Conservation (phyloP, 2,113 vertebrate genomes). For the Planiliza haematocheilus region DNA sequence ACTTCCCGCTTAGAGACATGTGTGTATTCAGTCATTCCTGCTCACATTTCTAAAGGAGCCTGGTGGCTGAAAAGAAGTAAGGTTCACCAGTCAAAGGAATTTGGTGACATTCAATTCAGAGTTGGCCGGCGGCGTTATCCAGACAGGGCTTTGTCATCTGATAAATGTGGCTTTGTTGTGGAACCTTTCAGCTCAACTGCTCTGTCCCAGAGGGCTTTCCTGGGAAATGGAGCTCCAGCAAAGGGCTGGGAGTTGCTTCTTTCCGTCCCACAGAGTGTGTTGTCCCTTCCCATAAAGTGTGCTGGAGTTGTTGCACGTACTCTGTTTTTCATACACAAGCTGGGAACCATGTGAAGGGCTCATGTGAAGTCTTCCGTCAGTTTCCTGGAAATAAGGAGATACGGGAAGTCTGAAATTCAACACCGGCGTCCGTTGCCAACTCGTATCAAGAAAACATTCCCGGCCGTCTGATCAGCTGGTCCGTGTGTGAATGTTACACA, state of each 20-base stretch:
- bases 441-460: slow-evolving; percentile 21
- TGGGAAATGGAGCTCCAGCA: slow-evolving; percentile 49
- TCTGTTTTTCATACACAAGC: slow-evolving; percentile 36
- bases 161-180: slow-evolving; percentile 60
- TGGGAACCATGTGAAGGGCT: slow-evolving; percentile 24
- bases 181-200: slow-evolving; percentile 44
- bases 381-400: slow-evolving; percentile 44
- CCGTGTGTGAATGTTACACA: slow-evolving; percentile 6
- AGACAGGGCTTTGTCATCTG: slow-evolving; percentile 46
- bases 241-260: slow-evolving; percentile 46
- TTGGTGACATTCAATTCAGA: slow-evolving; percentile 59
- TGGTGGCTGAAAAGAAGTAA: slow-evolving; percentile 30
- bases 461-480: slow-evolving; percentile 26
- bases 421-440: slow-evolving; percentile 13
- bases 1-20: slow-evolving; percentile 7
- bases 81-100: slow-evolving; percentile 43
- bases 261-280: slow-evolving; percentile 18
- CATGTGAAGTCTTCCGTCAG: slow-evolving; percentile 12
- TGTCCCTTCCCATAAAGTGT: slow-evolving; percentile 10
- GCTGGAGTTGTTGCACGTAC: slow-evolving; percentile 17
- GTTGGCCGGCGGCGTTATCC: slow-evolving; percentile 24
- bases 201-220: slow-evolving; percentile 23
- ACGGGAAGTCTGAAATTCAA: slow-evolving; percentile 42
- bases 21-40: slow-evolving; percentile 21
- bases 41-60: slow-evolving; percentile 19